These are phyloP conservation scores for Drosophila bocqueti DNA, from an alignment of 1,140 invertebrate genomes.

Conservation along the genomic window DNA sequence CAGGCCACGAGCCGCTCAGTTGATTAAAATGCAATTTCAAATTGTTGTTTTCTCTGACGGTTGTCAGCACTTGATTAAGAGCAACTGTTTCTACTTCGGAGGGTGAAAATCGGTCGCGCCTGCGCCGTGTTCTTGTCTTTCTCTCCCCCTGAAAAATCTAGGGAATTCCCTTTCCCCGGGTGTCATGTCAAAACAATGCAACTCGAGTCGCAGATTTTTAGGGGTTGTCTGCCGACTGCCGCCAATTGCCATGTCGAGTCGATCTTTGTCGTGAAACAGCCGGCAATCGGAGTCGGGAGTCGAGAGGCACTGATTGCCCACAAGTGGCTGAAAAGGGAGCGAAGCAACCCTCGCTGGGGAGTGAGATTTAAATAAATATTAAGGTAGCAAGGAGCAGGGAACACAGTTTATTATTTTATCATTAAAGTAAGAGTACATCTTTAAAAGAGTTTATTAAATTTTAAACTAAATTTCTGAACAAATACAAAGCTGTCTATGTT, in stretches of 20 bases:
- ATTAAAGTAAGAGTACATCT: neutral
- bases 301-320: slow-evolving; percentile 65
- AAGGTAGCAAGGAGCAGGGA: neutral
- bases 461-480: neutral
- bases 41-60: slow-evolving; percentile 63
- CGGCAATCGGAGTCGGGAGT: slow-evolving; percentile 20
- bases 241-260: slow-evolving; percentile 8
- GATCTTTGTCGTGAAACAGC: slow-evolving; percentile 11
- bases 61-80: slow-evolving; percentile 83
- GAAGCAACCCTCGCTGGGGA: slow-evolving; percentile 40
- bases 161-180: slow-evolving; percentile 15
- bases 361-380: slow-evolving; percentile 55
- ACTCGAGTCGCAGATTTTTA: slow-evolving; percentile 57
- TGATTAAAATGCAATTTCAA: slow-evolving; percentile 80
- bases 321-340: slow-evolving; percentile 48
- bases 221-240: slow-evolving; percentile 40
- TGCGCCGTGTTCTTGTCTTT: slow-evolving; percentile 17
- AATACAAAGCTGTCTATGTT: too few relatives aligned
- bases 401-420: slow-evolving; percentile 9
- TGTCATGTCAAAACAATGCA: slow-evolving; percentile 82
- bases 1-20: slow-evolving; percentile 43
- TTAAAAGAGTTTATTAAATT: neutral
- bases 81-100: slow-evolving; percentile 50
- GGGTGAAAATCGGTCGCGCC: slow-evolving; percentile 45
- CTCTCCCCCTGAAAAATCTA: slow-evolving; percentile 1